These are phyloP conservation scores for Sebastes cheni DNA, from an alignment of 2,797 vertebrate genomes.

Conservation along the genomic window DNA sequence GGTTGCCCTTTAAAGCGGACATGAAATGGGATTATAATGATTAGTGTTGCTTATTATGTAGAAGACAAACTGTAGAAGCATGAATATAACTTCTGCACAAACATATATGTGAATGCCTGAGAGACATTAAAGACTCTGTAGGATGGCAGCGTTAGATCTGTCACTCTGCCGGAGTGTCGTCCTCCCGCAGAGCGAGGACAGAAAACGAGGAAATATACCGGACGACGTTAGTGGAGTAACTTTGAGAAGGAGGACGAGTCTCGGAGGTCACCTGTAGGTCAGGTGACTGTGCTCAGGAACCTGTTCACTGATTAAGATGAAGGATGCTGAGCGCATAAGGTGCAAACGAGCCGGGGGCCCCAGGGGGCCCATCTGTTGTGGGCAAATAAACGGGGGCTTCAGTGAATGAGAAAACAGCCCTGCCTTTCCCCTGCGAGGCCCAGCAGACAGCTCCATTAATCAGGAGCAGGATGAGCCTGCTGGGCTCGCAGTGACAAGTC, in stretches of 20 bases:
- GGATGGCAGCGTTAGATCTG: constrained; percentile 1
- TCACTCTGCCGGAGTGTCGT: neutral
- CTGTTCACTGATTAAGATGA: constrained; percentile 66
- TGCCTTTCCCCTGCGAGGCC: constrained; percentile 52
- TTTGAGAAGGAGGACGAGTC: constrained; percentile 41
- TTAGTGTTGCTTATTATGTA: neutral
- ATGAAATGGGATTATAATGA: neutral
- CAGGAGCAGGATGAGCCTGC: constrained; percentile 74
- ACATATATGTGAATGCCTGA: neutral
- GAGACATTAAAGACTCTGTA: neutral
- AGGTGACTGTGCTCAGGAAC: constrained; percentile 49
- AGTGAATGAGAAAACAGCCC: constrained; percentile 62
- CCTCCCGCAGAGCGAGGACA: constrained; percentile 7
- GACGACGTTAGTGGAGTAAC: neutral
- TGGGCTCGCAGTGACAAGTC: constrained; percentile 68
- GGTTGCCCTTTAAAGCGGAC: neutral
- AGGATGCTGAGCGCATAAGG: constrained; percentile 62
- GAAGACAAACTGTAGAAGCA: neutral
- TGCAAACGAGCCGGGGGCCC: constrained; percentile 60
- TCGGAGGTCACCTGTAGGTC: constrained; percentile 68
- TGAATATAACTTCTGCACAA: neutral
- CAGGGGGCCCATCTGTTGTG: constrained; percentile 77
- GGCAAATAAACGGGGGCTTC: constrained; percentile 66
- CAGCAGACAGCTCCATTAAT: constrained; percentile 78
- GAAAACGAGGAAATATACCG: neutral